phyloP scores from a whole-genome alignment of 2,113 vertebrate genomes.

The Esox niger region DNA sequence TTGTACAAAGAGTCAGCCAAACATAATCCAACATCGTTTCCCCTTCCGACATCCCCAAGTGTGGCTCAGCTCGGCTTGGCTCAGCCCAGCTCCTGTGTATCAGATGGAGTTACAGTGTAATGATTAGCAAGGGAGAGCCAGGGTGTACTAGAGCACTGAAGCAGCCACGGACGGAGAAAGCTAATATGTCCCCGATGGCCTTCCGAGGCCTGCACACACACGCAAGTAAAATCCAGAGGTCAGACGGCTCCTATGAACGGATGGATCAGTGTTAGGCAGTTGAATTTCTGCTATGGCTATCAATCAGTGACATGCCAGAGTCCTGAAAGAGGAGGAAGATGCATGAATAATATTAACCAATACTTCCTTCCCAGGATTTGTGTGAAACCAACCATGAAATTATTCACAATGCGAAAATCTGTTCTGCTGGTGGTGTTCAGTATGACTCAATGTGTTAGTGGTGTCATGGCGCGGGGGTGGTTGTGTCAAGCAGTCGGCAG shows the following conservation, averaged over 20 bases:
- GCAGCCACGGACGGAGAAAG: conserved; percentile 22
- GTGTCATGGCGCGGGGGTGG: conserved; percentile 10
- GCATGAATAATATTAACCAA: conserved; percentile 33
- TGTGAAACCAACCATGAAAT: background rate
- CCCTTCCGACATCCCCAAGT: background rate
- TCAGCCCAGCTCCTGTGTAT: conserved; percentile 10
- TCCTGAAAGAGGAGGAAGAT: too few species aligned
- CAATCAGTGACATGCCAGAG: conserved; percentile 43
- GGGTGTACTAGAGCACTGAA: too few species aligned
- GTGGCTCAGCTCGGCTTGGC: background rate
- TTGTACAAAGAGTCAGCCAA: background rate
- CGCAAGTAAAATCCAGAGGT: conserved; percentile 37
- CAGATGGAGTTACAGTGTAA: conserved; percentile 21
- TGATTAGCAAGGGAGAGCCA: conserved; percentile 14
- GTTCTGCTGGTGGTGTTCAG: background rate
- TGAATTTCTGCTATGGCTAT: too few species aligned
- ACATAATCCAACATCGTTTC: background rate
- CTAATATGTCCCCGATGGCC: background rate
- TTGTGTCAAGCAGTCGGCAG: conserved; percentile 33
- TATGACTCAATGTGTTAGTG: background rate
- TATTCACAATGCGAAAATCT: background rate
- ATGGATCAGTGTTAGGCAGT: conserved; percentile 35
- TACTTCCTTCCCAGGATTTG: conserved; percentile 28
- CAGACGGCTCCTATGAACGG: conserved; percentile 26
- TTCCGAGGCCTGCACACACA: conserved; percentile 6